phyloP scores from a whole-genome alignment of 2,113 vertebrate genomes.

The Galbula dea region DNA sequence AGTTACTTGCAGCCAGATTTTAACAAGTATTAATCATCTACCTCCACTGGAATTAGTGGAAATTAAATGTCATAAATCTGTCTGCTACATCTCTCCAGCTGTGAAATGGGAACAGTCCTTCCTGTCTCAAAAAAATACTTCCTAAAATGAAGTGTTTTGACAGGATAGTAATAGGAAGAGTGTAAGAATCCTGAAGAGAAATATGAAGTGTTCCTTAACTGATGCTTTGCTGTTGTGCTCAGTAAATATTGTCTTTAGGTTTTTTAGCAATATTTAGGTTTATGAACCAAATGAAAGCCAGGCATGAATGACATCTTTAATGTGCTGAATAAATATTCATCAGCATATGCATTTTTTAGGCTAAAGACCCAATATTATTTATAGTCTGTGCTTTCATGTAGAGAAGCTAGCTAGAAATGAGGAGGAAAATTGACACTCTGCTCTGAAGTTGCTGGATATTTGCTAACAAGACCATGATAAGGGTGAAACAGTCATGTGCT shows the following conservation, averaged over 20 bases:
- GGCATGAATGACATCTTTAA: slow-evolving; percentile 19
- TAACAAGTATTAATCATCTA: background rate
- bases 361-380: slow-evolving; percentile 27
- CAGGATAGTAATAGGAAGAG: background rate
- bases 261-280: background rate
- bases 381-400: slow-evolving; percentile 1
- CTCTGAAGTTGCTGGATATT: background rate
- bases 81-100: background rate
- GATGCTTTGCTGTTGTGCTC: background rate
- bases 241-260: slow-evolving; percentile 8
- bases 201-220: background rate
- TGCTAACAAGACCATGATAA: background rate
- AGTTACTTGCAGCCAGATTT: background rate
- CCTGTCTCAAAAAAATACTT: background rate
- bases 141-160: background rate
- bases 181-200: background rate
- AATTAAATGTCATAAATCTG: slow-evolving; percentile 8
- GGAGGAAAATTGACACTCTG: background rate
- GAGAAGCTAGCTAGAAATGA: background rate
- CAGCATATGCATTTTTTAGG: slow-evolving; percentile 34
- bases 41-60: background rate
- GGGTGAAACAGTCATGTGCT: background rate
- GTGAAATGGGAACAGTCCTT: background rate
- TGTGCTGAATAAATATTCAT: slow-evolving; percentile 47
- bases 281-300: slow-evolving; percentile 31